Evolutionary conservation across 2,113 vertebrate species (phyloP), one percentile per base, ranked within the genome.

Genomic region (Theropithecus gelada): DNA sequence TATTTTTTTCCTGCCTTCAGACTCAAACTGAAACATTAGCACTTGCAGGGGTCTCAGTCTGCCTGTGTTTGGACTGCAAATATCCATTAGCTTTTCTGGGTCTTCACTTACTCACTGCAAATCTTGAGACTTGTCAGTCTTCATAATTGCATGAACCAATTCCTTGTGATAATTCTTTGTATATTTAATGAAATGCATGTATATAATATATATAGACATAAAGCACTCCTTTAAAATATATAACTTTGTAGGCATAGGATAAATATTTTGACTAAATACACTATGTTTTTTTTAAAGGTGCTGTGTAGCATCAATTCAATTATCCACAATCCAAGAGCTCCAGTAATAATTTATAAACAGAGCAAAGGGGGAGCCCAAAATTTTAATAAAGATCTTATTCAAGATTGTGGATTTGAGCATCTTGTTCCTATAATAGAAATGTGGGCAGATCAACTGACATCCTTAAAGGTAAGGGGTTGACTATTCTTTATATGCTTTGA

Each of bases 361-460:
- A 98, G 98, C 83, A 98, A 98, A 97, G 98, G 97, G 72, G 79
- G 96, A 70, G 17, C 76, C 70, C 97, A 97, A 75, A 97, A 92
- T 45, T n/a, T 9, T 2, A 38, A 43, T 40, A 95, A 98, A 48
- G 94, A 95, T 45, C 57, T 92, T 3, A 13, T 38, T 18, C 97
- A 98, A 55, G 98, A 91, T 27, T 95, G 97, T 80, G 98, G 98
- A 78, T 99, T 99, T 98, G 98, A 99, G 87, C 98, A 98, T 88
- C 98, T 99, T 55, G 96, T 99, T 8, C 98, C 98, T 1, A 98
- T 99, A 2, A 88, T 99, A 98, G 99, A 99, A 93, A 97, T 99
- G 97, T 99, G 99, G 99, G 99, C 99, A 75, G 99, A 99, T 76
- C 99, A 99, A 90, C 98, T 99, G 8, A 79, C 94, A 80, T 98